These are phyloP conservation scores for Myripristis murdjan DNA, from an alignment of 2,797 vertebrate species.

Conservation along the genomic window DNA sequence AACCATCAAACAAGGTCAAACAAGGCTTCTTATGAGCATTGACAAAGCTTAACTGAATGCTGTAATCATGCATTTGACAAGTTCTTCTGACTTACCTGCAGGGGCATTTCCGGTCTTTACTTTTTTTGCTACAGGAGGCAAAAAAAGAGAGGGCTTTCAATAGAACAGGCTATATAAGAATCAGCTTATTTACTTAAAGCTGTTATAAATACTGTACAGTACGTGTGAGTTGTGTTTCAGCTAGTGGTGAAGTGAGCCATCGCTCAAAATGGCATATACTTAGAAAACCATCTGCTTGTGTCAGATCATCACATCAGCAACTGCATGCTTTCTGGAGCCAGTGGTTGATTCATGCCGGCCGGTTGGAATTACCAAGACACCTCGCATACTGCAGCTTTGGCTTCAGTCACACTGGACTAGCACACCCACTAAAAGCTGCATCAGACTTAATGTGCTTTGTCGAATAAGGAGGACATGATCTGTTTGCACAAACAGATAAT, in stretches of 20 bases:
- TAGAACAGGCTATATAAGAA: background rate
- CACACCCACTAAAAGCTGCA: background rate
- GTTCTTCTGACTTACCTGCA: slow-evolving; percentile 45
- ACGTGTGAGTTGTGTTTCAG: slow-evolving; percentile 36
- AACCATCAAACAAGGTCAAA: background rate
- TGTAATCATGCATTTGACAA: background rate
- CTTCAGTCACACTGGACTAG: slow-evolving; percentile 15
- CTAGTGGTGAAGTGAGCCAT: slow-evolving; percentile 38
- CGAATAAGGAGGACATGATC: slow-evolving; percentile 14
- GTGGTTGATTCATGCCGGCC: slow-evolving; percentile 53
- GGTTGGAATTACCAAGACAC: slow-evolving; percentile 50
- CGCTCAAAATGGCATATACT: slow-evolving; percentile 48
- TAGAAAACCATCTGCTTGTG: slow-evolving; percentile 73
- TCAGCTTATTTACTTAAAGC: background rate
- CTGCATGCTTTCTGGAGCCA: slow-evolving; percentile 46
- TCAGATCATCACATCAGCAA: slow-evolving; percentile 60
- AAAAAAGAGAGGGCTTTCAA: background rate
- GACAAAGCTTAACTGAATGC: background rate
- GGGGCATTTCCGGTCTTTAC: slow-evolving; percentile 45
- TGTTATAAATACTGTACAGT: slow-evolving; percentile 12
- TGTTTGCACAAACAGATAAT: slow-evolving; percentile 14
- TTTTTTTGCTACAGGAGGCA: slow-evolving; percentile 51
- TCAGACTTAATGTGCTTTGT: slow-evolving; percentile 21
- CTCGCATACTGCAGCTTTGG: slow-evolving; percentile 35
- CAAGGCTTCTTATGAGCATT: too few relatives aligned